Percentiles rank a stretch among this genome's conserved stretches.
phyloP scores from a whole-genome alignment of 2,797 vertebrate species.

The Pelochelys cantorii region DNA sequence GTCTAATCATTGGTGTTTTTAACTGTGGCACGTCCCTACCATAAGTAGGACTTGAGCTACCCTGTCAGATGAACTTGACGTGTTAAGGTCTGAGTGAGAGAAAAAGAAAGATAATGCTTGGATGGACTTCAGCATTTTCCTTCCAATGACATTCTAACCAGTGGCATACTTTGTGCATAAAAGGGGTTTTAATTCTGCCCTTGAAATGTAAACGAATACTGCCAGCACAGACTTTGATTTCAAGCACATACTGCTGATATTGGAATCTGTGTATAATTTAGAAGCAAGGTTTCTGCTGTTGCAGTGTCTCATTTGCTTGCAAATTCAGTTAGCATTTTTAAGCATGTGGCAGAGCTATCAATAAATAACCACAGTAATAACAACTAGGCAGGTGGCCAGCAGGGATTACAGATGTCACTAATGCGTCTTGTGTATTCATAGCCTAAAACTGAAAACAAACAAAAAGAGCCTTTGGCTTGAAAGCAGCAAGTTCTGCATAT shows the following conservation, averaged over 20 bases:
- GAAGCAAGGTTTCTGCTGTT: neutral
- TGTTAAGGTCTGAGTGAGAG: neutral
- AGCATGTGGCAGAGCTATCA: slow-evolving; percentile 1
- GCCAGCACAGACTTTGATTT: neutral
- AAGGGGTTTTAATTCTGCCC: neutral
- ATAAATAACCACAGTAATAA: neutral
- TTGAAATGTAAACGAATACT: neutral
- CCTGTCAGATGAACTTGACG: neutral
- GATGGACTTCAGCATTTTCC: neutral
- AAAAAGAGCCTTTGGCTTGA: neutral
- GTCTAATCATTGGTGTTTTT: neutral
- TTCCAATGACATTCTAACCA: neutral
- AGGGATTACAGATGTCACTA: neutral
- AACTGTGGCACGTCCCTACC: neutral
- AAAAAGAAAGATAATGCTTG: neutral
- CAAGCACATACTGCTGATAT: neutral
- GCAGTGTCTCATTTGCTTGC: neutral
- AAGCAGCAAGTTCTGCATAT: neutral
- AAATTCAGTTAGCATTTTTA: slow-evolving; percentile 3
- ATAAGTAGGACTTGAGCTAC: neutral
- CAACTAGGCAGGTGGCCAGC: neutral
- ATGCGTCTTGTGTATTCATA: neutral
- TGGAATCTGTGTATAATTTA: neutral
- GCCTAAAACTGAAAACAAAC: neutral
- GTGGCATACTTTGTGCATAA: neutral